Evolutionary conservation across 2,888 invertebrate genomes (phyloP), one percentile per base, ranked within the genome.

Genomic region (Tiphia femorata): DNA sequence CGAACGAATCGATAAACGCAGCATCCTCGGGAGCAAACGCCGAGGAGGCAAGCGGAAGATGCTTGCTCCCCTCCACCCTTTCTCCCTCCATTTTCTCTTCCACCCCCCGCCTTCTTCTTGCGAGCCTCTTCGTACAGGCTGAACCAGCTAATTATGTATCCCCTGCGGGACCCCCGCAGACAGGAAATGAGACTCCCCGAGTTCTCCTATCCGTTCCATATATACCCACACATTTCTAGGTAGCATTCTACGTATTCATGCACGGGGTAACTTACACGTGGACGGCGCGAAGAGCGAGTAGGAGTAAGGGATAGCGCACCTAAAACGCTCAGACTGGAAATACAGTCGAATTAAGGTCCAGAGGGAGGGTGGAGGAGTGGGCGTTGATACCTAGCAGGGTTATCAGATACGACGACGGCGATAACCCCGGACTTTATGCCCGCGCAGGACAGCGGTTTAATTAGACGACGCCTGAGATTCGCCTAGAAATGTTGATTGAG

Each of bases 401-500:
- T n/a, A 66, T 66, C 67, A 80, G 80, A 80, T 25, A 35, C 30
- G 33, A 68, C 53, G 58, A 62, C 67, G 70, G 66, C 75, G 82
- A 80, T 83, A 82, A 81, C 73, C 75, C 65, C 65, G 62, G 77
- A 81, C 78, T 83, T 83, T 81, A 83, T 79, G 76, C 74, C 73
- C 77, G 71, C 71, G 67, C 60, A 62, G 71, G 72, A 73, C 69
- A 73, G 72, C 70, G 77, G 76, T 83, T 83, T 83, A 83, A 83
- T 83, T 83, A 83, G 82, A 82, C 76, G 81, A 74, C 75, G 75
- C 54, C 62, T 40, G 76, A 71, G 80, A 77, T 78, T 80, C 72
- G 75, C 73, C 75, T 77, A 72, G 78, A 81, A 80, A 81, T 81
- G 81, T 81, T 83, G 82, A 83, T 83, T 82, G 83, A 82, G 80